Evolutionary conservation across 2,888 invertebrate genomes (phyloP), one percentile per base, ranked within the genome.

Genomic region (Mythimna impura): DNA sequence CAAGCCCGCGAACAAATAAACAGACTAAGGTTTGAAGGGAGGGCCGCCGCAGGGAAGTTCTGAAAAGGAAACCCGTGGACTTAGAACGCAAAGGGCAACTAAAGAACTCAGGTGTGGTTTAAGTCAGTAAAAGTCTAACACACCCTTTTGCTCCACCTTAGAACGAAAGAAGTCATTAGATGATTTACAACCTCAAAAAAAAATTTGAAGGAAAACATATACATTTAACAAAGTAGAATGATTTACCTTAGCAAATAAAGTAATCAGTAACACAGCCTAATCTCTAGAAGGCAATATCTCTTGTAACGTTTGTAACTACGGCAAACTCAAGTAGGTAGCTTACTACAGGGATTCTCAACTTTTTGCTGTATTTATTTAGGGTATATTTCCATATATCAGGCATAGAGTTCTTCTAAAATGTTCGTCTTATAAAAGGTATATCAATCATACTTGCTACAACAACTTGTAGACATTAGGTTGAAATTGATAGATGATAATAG

Each of bases 401-500:
- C 17, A 0, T 47, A 6, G 6, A 6, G 2, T 30, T 7, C 12
- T 22, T 60, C 20, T 0, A 14, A 74, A 30, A 30, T 14, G 25
- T 60, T 14, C 17, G 4, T 14, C 12, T 7, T 25, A 6, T n/a
- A 9, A 76, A 62, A 25, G 12, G 30, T 47, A 17, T 47, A 75
- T 75, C n/a, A 74, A 74, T 66, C 62, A 69, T 36, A 36, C 22
- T 57, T 47, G n/a, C 47, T 58, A 36, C 52, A 63, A 34, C 1
- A 25, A 76, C 12, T 0, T 57, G 30, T 40, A 43, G 17, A 74
- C 9, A n/a, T 61, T 20, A 54, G 22, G 3, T 3, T 6, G 54
- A 67, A 57, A 66, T 36, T 74, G 40, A 75, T 54, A 6, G 58
- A 75, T 66, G 52, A n/a, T 36, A 75, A n/a, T n/a, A 34, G 20